phyloP scores from a whole-genome alignment of 1,140 invertebrate species.

The Zaprionus vittiger region DNA sequence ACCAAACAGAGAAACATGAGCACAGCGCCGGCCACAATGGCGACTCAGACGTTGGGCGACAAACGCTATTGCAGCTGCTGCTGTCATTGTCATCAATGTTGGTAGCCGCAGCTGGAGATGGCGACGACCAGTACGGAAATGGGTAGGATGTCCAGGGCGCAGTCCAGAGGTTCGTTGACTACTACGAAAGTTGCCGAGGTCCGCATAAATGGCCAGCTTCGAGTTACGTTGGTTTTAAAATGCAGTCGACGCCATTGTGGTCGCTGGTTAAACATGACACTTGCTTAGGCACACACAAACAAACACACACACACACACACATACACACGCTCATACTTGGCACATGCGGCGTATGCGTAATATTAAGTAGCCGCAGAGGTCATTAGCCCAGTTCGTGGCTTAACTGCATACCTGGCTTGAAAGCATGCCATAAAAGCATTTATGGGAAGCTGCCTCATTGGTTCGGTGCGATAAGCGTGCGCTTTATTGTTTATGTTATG shows the following conservation, averaged over 20 bases:
- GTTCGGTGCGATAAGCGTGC: conserved; percentile 33
- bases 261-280: conserved; percentile 70
- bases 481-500: conserved; percentile 34
- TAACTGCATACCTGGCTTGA: conserved; percentile 33
- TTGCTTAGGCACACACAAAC: conserved; percentile 31
- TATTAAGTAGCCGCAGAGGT: conserved; percentile 27
- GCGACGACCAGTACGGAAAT: neutral
- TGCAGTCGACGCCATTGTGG: conserved; percentile 49
- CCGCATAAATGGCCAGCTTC: conserved; percentile 54
- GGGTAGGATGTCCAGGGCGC: neutral
- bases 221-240: conserved; percentile 73
- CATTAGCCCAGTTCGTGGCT: conserved; percentile 34
- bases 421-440: conserved; percentile 38
- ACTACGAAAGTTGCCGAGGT: neutral
- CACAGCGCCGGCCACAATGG: conserved; percentile 45
- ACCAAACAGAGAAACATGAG: conserved; percentile 65
- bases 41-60: conserved; percentile 38
- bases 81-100: conserved; percentile 67
- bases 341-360: conserved; percentile 30
- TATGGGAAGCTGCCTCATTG: conserved; percentile 34
- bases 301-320: conserved; percentile 2
- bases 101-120: conserved; percentile 22
- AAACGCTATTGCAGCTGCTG: conserved; percentile 50
- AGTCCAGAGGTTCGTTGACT: neutral
- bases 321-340: neutral